phyloP scores from a whole-genome alignment of 1,140 invertebrate species.

The Homarus americanus region DNA sequence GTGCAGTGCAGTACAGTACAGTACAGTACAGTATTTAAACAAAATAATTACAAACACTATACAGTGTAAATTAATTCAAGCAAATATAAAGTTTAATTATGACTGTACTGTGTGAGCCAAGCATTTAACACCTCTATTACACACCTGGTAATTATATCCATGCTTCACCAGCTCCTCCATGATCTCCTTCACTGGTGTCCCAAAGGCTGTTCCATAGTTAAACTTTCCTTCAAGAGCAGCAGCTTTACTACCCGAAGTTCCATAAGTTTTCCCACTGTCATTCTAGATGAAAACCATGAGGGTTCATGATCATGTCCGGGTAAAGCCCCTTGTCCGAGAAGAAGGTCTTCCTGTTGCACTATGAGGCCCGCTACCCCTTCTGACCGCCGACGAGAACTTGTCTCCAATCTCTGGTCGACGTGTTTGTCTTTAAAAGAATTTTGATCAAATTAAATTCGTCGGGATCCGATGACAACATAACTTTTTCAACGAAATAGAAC shows the following conservation, averaged over 20 bases:
- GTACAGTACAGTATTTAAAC: no score
- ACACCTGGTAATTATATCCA: conserved; percentile 93
- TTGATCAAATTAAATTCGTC: conserved; percentile 96
- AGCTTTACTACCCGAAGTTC: conserved; percentile 98
- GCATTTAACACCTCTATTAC: no score
- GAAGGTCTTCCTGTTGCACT: conserved; percentile 98
- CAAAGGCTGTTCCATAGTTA: conserved; percentile 98
- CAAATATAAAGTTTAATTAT: no score
- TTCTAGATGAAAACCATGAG: conserved; percentile 98
- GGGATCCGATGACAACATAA: conserved; percentile 95
- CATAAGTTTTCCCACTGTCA: conserved; percentile 99
- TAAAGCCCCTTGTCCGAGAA: conserved; percentile 97
- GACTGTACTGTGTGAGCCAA: no score
- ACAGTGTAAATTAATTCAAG: no score
- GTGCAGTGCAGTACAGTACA: no score
- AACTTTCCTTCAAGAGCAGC: conserved; percentile 95
- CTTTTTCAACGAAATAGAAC: conserved; percentile 95
- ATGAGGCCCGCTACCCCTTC: conserved; percentile 98
- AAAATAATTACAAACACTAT: no score
- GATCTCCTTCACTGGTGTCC: conserved; percentile 81
- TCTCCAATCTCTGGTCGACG: conserved; percentile 97
- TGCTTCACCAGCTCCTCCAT: conserved; percentile 86
- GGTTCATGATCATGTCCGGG: conserved; percentile 99
- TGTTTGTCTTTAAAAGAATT: conserved; percentile 93
- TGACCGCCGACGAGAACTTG: conserved; percentile 99